phyloP scores from a whole-genome alignment of 2,113 vertebrate genomes.

The Galemys pyrenaicus region DNA sequence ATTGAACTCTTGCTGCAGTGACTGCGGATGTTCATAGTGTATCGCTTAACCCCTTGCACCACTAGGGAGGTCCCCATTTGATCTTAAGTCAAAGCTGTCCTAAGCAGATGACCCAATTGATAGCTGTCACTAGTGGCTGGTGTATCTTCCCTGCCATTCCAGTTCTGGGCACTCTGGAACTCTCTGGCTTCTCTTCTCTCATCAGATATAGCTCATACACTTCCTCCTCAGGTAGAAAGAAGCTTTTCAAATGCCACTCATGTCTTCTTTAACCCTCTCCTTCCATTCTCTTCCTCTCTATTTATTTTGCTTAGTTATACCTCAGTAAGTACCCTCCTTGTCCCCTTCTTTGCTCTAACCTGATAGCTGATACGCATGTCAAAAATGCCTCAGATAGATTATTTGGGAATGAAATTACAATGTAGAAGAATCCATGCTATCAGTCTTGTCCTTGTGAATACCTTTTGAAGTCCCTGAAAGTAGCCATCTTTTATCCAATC shows the following conservation, averaged over 20 bases:
- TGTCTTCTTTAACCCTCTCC: not conserved
- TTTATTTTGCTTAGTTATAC: not conserved
- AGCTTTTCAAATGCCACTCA: not conserved
- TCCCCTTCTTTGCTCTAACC: not conserved
- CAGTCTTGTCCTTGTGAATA: not conserved
- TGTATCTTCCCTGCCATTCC: not conserved
- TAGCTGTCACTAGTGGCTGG: not conserved
- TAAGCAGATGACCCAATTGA: not conserved
- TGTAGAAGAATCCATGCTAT: not conserved
- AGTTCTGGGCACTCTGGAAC: not conserved
- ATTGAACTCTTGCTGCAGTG: too few species aligned
- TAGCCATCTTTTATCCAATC: not conserved
- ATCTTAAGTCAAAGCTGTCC: conserved; percentile 11
- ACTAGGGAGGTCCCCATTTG: too few species aligned
- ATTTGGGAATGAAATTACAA: not conserved
- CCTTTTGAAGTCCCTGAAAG: not conserved
- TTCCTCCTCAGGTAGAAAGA: not conserved
- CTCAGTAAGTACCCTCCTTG: not conserved
- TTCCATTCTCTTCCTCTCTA: not conserved
- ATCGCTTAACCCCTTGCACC: too few species aligned
- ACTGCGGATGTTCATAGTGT: too few species aligned
- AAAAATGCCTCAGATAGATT: not conserved
- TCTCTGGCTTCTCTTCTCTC: not conserved
- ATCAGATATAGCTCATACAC: not conserved
- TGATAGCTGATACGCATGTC: not conserved